Percentiles rank a stretch among this genome's conserved stretches.
These are phyloP conservation scores for Patella caerulea DNA, from an alignment of 2,888 invertebrate species.

Conservation along the genomic window DNA sequence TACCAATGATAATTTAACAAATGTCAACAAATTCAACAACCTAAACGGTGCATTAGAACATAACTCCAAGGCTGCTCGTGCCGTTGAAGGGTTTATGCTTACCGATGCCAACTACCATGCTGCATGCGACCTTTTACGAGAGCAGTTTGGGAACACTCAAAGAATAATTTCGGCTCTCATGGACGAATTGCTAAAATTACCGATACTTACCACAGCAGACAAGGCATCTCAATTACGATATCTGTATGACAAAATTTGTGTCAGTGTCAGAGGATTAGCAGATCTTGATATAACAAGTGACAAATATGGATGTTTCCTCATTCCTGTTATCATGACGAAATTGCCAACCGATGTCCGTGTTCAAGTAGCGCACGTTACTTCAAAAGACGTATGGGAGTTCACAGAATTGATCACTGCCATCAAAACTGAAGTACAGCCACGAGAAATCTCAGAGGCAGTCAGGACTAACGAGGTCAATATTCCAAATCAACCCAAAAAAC, in stretches of 20 bases:
- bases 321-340: constrained; percentile 8
- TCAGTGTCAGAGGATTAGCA: neutral
- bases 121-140: neutral
- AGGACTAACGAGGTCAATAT: too few species aligned
- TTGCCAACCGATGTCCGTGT: constrained; percentile 7
- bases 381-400: too few species aligned
- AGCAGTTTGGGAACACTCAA: neutral
- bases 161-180: neutral
- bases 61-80: neutral
- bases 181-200: neutral
- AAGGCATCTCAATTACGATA: neutral
- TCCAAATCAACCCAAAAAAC: too few species aligned
- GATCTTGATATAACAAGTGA: neutral
- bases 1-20: neutral
- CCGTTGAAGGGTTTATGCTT: neutral
- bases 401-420: too few species aligned
- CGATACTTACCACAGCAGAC: neutral
- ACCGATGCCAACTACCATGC: neutral
- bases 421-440: too few species aligned
- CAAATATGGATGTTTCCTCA: constrained; percentile 14
- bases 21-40: neutral
- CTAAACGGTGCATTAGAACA: neutral
- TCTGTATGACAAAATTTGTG: neutral
- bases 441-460: too few species aligned
- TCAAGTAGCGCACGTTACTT: too few species aligned